Conservation (phyloP, 2,113 vertebrate genomes). For the Tretioscincus oriximinensis region DNA sequence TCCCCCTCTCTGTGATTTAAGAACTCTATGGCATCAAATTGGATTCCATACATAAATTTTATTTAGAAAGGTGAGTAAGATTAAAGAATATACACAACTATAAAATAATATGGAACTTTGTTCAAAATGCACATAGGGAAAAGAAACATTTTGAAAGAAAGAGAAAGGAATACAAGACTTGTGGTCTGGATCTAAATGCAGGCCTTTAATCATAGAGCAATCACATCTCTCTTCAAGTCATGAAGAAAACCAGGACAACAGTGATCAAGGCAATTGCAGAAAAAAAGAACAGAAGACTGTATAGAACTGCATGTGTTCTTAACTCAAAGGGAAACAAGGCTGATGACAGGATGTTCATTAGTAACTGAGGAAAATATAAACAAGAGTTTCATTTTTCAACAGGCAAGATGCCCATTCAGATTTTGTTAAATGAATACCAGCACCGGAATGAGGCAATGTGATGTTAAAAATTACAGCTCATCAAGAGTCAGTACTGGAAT, state of each 20-base stretch:
- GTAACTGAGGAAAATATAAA: slow-evolving; percentile 13
- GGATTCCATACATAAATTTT: not conserved
- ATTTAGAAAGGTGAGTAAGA: slow-evolving; percentile 1
- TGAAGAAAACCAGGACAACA: slow-evolving; percentile 21
- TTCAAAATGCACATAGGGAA: not conserved
- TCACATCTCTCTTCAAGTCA: not conserved
- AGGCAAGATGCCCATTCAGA: not conserved
- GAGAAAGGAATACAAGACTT: not conserved
- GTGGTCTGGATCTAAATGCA: slow-evolving; percentile 13
- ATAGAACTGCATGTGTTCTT: slow-evolving; percentile 3
- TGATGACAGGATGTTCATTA: slow-evolving; percentile 24
- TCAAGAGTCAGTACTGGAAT: not conserved
- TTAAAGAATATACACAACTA: slow-evolving; percentile 8
- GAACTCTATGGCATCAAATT: too few relatives aligned
- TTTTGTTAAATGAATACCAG: slow-evolving; percentile 4
- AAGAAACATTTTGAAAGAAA: not conserved
- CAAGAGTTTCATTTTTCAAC: slow-evolving; percentile 19
- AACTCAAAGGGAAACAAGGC: slow-evolving; percentile 10
- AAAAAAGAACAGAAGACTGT: not conserved
- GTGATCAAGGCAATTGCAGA: not conserved
- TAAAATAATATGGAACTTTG: not conserved
- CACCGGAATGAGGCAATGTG: not conserved
- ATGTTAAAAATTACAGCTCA: slow-evolving; percentile 5
- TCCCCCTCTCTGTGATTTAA: too few relatives aligned
- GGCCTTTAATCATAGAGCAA: not conserved